Evolutionary conservation across 1,140 invertebrate species (phyloP), one percentile per base, ranked within the genome.

Genomic region (Belonocnema kinseyi): DNA sequence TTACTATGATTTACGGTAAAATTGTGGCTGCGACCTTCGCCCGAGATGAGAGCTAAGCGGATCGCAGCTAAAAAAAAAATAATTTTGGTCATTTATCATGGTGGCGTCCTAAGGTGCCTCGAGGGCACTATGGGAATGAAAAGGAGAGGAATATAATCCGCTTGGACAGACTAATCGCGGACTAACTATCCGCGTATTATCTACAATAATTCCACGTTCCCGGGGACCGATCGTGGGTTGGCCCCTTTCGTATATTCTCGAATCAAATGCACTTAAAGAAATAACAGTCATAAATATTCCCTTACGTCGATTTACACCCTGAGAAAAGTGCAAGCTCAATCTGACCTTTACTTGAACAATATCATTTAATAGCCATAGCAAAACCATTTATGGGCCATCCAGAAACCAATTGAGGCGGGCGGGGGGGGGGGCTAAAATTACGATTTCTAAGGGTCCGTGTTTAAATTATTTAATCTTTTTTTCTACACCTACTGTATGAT

Each of bases 1-100:
- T 91, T 90, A 87, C 87, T 76, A 81, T 91, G 90, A 91, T 91
- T 91, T 91, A 91, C 89, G 86, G 78, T 88, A 83, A 90, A 90
- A 91, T 91, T 90, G 89, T 89, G 79, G 84, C 87, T 83, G 80
- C 86, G 89, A 91, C 90, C 89, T 91, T 91, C 87, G 89, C 79
- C 81, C 85, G 77, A 80, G 78, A 82, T 77, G 81, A 79, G 82
- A 84, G 78, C 74, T 75, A 72, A 79, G 72, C 77, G 70, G 76
- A 72, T 77, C 82, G 82, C 76, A 82, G 84, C 79, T 89, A 88
- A 89, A 88, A 87, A 89, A 88, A 89, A 84, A 85, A 89, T 91
- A 84, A 85, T 89, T 91, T 91, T 87, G 88, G 88, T 91, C 90
- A 89, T 91, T 91, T 88, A 91, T 91, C 90, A 91, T 85, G 74